phyloP scores from a whole-genome alignment of 2,888 invertebrate genomes.

The Tuta absoluta region DNA sequence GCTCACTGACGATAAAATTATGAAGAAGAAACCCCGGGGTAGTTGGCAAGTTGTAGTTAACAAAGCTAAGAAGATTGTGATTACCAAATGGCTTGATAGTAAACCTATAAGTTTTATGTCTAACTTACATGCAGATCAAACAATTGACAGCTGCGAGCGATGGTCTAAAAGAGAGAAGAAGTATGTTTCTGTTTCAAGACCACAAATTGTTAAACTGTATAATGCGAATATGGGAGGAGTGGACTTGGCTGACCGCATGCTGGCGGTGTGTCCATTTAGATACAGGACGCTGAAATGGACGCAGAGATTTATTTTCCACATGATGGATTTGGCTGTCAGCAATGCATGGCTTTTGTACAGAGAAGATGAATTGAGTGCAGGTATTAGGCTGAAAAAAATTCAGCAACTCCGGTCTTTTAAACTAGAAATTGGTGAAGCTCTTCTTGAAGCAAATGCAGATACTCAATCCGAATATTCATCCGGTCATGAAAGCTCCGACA shows the following conservation, averaged over 20 bases:
- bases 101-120: slow-evolving; percentile 29
- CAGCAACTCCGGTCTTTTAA: neutral
- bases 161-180: slow-evolving; percentile 30
- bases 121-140: slow-evolving; percentile 11
- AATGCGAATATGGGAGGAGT: slow-evolving; percentile 33
- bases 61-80: slow-evolving; percentile 25
- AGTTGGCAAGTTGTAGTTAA: slow-evolving; percentile 23
- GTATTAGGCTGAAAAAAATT: neutral
- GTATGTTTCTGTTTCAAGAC: slow-evolving; percentile 29
- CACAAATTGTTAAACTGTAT: slow-evolving; percentile 31
- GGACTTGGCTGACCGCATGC: slow-evolving; percentile 32
- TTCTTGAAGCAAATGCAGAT: slow-evolving; percentile 4
- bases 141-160: slow-evolving; percentile 27
- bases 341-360: slow-evolving; percentile 22
- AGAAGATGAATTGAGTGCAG: neutral
- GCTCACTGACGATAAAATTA: slow-evolving; percentile 24
- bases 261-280: slow-evolving; percentile 27
- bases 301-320: slow-evolving; percentile 23
- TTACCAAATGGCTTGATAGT: slow-evolving; percentile 30
- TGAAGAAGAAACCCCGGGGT: slow-evolving; percentile 26
- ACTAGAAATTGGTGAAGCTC: neutral
- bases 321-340: slow-evolving; percentile 22
- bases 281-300: slow-evolving; percentile 25
- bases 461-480: slow-evolving; percentile 1
- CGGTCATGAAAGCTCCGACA: neutral